Evolutionary conservation across 2,113 vertebrate species (phyloP).

Genomic region (Sphaerodactylus townsendi): DNA sequence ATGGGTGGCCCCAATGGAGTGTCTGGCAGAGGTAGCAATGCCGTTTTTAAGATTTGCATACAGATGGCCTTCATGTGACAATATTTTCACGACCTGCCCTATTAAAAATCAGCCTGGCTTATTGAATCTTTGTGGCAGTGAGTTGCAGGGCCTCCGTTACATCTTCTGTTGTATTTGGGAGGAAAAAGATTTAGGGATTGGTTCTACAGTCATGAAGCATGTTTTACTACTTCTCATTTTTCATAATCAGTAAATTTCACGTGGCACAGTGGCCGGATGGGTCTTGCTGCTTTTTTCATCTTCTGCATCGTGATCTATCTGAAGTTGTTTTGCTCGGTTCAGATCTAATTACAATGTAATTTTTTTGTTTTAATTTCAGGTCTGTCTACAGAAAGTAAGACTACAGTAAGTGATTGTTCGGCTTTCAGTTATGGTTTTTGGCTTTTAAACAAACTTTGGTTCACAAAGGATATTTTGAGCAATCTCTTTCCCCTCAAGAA

Average conservation of each 20-base stretch:
- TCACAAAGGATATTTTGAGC: background rate
- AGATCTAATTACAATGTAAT: background rate
- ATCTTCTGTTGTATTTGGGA: background rate
- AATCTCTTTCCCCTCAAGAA: background rate
- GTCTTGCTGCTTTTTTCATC: background rate
- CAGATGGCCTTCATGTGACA: background rate
- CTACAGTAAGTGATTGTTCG: slow-evolving; percentile 66
- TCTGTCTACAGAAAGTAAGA: slow-evolving; percentile 68
- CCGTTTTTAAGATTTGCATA: background rate
- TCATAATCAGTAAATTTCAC: background rate
- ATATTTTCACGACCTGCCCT: background rate
- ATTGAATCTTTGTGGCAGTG: background rate
- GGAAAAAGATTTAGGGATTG: background rate
- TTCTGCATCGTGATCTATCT: background rate
- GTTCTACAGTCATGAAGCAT: background rate
- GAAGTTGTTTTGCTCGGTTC: background rate
- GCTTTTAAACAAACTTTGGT: background rate
- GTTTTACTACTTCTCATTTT: background rate
- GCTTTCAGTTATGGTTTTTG: background rate
- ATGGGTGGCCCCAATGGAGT: too few species aligned
- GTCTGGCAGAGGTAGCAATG: background rate
- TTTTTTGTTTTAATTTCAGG: slow-evolving; percentile 42
- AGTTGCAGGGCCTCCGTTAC: background rate
- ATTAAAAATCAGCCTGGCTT: background rate
- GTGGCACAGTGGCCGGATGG: too few species aligned